Evolutionary conservation across 2,888 invertebrate genomes (phyloP).

Genomic region (Lasioglossum calceatum): DNA sequence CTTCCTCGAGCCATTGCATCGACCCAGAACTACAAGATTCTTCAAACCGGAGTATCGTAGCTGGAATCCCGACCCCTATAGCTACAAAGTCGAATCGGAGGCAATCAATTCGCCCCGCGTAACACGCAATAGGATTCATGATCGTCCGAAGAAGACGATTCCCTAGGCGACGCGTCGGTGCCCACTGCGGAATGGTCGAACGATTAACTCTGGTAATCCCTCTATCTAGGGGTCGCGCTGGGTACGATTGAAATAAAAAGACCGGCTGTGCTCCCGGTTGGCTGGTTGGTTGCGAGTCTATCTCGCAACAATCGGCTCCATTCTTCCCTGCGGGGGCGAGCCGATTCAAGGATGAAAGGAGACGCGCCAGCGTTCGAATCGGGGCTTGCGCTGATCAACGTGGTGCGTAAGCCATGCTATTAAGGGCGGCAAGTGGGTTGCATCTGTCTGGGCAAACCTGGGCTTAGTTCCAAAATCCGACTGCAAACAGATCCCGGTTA

Average conservation of each 20-base stretch:
- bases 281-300: constrained; percentile 39
- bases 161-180: constrained; percentile 9
- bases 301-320: constrained; percentile 65
- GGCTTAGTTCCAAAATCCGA: constrained; percentile 82
- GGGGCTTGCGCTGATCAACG: constrained; percentile 67
- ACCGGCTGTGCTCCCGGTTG: constrained; percentile 34
- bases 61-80: not conserved
- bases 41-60: not conserved
- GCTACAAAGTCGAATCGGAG: not conserved
- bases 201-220: constrained; percentile 68
- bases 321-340: constrained; percentile 39
- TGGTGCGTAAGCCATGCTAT: constrained; percentile 80
- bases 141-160: constrained; percentile 14
- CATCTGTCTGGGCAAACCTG: constrained; percentile 82
- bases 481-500: constrained; percentile 77
- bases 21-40: not conserved
- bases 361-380: constrained; percentile 34
- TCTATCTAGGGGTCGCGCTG: constrained; percentile 25
- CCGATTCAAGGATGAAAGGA: constrained; percentile 64
- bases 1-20: not conserved
- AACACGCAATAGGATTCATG: constrained; percentile 9
- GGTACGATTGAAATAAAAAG: constrained; percentile 69
- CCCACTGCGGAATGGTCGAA: constrained; percentile 32
- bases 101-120: constrained; percentile 8
- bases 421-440: constrained; percentile 80